phyloP scores from a whole-genome alignment of 2,113 vertebrate genomes.

The Nettapus auritus region DNA sequence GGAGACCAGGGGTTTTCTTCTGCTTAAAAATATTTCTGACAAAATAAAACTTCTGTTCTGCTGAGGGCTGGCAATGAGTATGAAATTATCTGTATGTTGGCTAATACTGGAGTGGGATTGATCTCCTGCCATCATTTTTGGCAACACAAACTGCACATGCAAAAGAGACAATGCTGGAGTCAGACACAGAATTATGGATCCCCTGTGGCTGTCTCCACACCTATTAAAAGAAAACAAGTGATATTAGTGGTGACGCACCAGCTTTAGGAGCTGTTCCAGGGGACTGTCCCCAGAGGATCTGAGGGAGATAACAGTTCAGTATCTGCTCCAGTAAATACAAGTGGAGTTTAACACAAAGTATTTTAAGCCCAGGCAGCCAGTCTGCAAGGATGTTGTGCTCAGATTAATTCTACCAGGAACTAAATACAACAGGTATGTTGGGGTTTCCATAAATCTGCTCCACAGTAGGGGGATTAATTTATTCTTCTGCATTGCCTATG shows the following conservation, averaged over 20 bases:
- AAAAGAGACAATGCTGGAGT: neutral
- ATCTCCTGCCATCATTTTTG: neutral
- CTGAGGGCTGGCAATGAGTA: neutral
- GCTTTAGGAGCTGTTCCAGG: neutral
- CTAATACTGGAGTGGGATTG: neutral
- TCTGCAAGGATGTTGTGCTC: neutral
- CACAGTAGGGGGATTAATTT: neutral
- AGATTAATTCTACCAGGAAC: neutral
- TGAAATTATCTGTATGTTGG: neutral
- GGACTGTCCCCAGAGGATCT: neutral
- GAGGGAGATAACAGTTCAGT: neutral
- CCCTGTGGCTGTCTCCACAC: conserved; percentile 21
- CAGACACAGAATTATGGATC: neutral
- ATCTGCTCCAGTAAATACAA: neutral
- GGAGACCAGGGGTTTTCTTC: neutral
- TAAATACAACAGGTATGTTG: neutral
- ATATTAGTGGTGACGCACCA: neutral
- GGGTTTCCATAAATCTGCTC: neutral
- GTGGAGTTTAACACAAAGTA: neutral
- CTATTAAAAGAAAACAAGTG: conserved; percentile 16
- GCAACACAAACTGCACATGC: neutral
- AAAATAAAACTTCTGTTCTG: neutral
- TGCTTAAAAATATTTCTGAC: neutral
- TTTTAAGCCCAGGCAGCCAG: neutral
- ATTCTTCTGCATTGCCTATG: neutral